A percentile compares a stretch with the other conserved stretches of the same genome.
Evolutionary conservation across 2,113 vertebrate genomes (phyloP).

Genomic region (Anolis sagrei): DNA sequence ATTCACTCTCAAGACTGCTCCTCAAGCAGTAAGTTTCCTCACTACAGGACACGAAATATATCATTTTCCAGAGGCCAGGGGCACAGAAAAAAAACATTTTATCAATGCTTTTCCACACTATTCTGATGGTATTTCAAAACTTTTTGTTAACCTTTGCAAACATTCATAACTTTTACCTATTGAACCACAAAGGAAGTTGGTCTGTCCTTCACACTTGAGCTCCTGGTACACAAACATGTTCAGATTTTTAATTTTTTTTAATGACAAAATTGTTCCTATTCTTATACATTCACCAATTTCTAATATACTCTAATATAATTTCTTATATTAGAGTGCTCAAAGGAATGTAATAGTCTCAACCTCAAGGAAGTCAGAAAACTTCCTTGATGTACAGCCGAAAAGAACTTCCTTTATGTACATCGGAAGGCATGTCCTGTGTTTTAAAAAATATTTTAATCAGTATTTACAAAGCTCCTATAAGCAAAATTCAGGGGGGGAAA

Average conservation of each 20-base stretch:
- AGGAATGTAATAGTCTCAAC: background rate
- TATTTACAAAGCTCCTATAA: slow-evolving; percentile 19
- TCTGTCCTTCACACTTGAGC: background rate
- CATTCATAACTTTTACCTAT: slow-evolving; percentile 1
- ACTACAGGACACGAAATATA: background rate
- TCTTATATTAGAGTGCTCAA: slow-evolving; percentile 16
- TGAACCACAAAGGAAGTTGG: slow-evolving; percentile 11
- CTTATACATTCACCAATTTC: background rate
- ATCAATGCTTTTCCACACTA: background rate
- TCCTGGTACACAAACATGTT: background rate
- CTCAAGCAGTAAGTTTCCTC: background rate
- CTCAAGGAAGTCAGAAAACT: slow-evolving; percentile 17
- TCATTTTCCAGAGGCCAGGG: background rate
- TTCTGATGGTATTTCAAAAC: background rate
- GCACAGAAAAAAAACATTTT: background rate
- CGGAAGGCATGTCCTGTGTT: slow-evolving; percentile 11
- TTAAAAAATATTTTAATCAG: slow-evolving; percentile 10
- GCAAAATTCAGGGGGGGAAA: too few species aligned
- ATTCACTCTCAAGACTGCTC: slow-evolving; percentile 10
- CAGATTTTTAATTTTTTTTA: slow-evolving; percentile 11
- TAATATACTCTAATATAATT: background rate
- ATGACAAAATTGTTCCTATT: background rate
- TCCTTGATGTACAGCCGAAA: background rate
- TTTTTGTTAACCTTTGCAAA: slow-evolving; percentile 12
- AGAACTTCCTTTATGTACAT: background rate